Base-by-base conservation (phyloP, 2,113 vertebrate species). In the Limanda limanda region DNA sequence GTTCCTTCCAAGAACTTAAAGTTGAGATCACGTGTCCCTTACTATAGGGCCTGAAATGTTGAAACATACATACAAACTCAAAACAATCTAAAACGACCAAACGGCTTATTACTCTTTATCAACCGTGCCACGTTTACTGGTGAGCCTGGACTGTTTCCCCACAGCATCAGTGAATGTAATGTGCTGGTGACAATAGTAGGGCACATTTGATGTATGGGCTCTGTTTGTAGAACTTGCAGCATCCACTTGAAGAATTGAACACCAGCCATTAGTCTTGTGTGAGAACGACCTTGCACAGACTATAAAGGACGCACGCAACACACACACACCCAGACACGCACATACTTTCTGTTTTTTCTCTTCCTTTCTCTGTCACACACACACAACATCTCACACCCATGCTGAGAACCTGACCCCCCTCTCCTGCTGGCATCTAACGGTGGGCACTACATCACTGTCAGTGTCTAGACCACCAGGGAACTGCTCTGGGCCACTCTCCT, bases 361-460 rank as follows among this genome's bases (percentile, higher is more conserved):
- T n/a, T n/a, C 20, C 6, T 54, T n/a, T 54, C 51, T 51, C 47
- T 51, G 47, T 17, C 47, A 51, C 47, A 51, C 47, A 51, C 84
- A 86, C 79, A 75, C 72, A 37, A 47, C 79, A 77, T 85, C 82
- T 71, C 82, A 88, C 84, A 76, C 77, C 83, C 90, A 83, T 90
- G 78, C 84, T 80, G 92, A 92, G 88, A 85, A 82, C 81, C 84
- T 83, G 86, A 85, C 85, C 90, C 81, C 78, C 85, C 71, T 68
- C 88, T 82, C 88, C 91, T 85, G 87, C 89, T 94, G 94, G 92
- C 93, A 93, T 92, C 90, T 93, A 93, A 91, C 91, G 91, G 90
- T 78, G 91, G 93, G 92, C 94, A 95, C 95, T 96, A 94, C 93
- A 96, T 95, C 94, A 95, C 94, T 96, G 95, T 96, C 95, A 95